Evolutionary conservation across 2,888 invertebrate genomes (phyloP).

Genomic region (Sarcophaga subvicina): DNA sequence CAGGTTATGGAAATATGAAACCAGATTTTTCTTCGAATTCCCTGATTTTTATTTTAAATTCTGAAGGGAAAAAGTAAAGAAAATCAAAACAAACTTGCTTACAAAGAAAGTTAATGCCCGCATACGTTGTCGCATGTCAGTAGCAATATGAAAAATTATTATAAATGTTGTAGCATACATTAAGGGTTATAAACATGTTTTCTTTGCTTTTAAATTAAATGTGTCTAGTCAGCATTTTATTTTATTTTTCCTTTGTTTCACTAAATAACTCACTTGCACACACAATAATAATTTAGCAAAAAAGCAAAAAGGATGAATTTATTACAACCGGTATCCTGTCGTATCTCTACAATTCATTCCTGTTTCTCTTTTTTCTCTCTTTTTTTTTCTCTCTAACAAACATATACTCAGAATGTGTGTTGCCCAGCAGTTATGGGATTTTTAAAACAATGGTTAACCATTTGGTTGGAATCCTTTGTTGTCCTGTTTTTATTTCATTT

Average conservation of each 20-base stretch:
- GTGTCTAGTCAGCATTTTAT: slow-evolving; percentile 8
- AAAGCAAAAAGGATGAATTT: neutral
- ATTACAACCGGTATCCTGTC: neutral
- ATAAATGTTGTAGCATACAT: slow-evolving; percentile 5
- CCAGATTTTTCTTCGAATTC: no score
- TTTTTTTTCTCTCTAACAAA: neutral
- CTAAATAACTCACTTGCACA: neutral
- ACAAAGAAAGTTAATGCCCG: neutral
- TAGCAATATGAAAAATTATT: neutral
- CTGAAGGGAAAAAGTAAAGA: neutral
- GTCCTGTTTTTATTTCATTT: neutral
- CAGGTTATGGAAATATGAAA: no score
- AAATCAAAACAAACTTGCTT: neutral
- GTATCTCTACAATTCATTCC: neutral
- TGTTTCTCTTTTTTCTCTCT: neutral
- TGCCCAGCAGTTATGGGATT: neutral
- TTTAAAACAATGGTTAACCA: slow-evolving; percentile 21
- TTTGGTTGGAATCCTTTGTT: neutral
- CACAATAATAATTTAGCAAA: neutral
- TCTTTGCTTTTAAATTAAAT: slow-evolving; percentile 21
- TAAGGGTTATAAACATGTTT: neutral
- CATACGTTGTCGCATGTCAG: neutral
- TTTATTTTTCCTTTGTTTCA: slow-evolving; percentile 12
- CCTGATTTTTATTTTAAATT: no score
- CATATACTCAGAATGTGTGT: neutral